phyloP scores from a whole-genome alignment of 2,113 vertebrate genomes.

The Lepus timidus region DNA sequence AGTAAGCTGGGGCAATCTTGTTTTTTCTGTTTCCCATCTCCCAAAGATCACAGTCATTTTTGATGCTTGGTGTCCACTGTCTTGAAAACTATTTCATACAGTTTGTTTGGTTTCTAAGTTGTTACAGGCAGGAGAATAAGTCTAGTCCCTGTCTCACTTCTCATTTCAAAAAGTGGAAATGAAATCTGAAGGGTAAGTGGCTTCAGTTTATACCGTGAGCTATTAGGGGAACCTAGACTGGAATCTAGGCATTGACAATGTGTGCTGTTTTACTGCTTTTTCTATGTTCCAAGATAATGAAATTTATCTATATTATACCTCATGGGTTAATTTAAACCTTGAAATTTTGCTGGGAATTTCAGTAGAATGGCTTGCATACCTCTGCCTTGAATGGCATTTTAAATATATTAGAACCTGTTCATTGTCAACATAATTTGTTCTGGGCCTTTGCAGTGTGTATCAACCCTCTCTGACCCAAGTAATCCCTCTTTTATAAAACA shows the following conservation, averaged over 20 bases:
- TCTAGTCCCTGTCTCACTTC: neutral
- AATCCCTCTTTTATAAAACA: neutral
- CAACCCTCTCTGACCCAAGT: neutral
- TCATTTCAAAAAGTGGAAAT: neutral
- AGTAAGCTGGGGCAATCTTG: neutral
- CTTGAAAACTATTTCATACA: conserved; percentile 7
- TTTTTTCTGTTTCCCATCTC: neutral
- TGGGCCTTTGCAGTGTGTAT: neutral
- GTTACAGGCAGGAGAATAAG: neutral
- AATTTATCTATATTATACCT: neutral
- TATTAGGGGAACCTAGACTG: neutral
- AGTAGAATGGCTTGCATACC: neutral
- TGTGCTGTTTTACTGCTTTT: neutral
- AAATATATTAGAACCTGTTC: neutral
- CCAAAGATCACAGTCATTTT: neutral
- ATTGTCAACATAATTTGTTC: neutral
- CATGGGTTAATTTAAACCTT: neutral
- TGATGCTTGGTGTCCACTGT: neutral
- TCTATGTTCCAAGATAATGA: neutral
- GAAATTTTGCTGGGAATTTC: neutral
- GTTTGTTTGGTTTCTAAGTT: neutral
- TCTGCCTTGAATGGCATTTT: neutral
- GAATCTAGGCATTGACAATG: neutral
- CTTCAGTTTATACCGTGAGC: neutral
- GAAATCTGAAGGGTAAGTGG: neutral